A percentile compares a stretch with the other conserved stretches of the same genome.
Conservation (phyloP, 2,888 invertebrate species). For the Uropetala carovei region DNA sequence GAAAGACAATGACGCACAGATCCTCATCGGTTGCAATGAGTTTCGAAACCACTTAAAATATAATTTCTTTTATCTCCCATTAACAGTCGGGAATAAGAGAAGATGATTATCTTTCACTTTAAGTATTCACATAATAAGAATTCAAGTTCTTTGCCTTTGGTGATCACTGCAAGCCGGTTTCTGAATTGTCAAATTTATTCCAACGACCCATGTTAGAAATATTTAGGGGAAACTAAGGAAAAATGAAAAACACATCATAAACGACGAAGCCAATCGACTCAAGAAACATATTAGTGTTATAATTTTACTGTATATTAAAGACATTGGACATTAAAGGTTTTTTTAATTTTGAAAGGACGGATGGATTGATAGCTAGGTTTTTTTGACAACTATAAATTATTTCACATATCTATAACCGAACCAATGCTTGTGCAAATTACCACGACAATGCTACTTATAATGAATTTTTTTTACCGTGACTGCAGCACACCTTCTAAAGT, state of each 20-base stretch:
- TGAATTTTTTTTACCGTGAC: conserved; percentile 25
- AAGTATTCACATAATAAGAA: no score
- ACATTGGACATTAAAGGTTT: conserved; percentile 15
- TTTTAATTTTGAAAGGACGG: conserved; percentile 60
- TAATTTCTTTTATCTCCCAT: background rate
- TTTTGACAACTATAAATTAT: background rate
- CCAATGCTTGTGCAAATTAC: conserved; percentile 58
- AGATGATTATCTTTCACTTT: background rate
- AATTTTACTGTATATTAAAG: background rate
- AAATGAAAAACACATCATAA: background rate
- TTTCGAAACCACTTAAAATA: background rate
- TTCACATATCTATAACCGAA: conserved; percentile 6
- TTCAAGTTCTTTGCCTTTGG: background rate
- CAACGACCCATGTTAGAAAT: conserved; percentile 4
- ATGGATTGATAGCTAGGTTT: conserved; percentile 58
- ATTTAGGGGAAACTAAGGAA: background rate
- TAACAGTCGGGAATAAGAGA: background rate
- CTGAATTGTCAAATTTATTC: conserved; percentile 4
- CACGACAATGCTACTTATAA: conserved; percentile 41
- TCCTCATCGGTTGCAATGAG: background rate
- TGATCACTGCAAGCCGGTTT: background rate
- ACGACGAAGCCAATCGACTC: conserved; percentile 9
- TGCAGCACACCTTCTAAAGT: conserved; percentile 53
- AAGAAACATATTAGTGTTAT: conserved; percentile 11
- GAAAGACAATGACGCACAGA: background rate